Percentiles rank a stretch among this genome's conserved stretches.
Evolutionary conservation across 2,888 invertebrate genomes (phyloP).

Genomic region (Laspeyria flexula): DNA sequence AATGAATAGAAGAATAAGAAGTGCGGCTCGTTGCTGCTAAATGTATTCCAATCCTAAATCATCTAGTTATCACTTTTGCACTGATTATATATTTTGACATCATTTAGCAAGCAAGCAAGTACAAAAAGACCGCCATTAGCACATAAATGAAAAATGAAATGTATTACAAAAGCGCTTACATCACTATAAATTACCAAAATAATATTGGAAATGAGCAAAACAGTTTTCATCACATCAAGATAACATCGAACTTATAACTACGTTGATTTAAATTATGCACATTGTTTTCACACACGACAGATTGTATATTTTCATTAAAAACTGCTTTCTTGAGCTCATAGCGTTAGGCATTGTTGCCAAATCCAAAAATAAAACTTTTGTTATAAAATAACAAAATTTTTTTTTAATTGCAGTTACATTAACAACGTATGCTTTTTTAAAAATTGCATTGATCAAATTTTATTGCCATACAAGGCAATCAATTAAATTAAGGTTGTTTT

Average conservation of each 20-base stretch:
- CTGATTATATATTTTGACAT: not conserved
- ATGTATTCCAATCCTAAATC: too few relatives aligned
- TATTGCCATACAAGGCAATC: too few relatives aligned
- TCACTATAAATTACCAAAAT: conserved; percentile 24
- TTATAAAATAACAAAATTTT: too few relatives aligned
- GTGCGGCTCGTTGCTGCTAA: too few relatives aligned
- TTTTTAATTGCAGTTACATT: too few relatives aligned
- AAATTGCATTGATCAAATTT: too few relatives aligned
- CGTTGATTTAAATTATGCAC: not conserved
- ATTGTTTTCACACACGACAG: not conserved
- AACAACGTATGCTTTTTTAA: too few relatives aligned
- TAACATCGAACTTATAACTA: not conserved
- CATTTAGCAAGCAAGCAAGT: conserved; percentile 21
- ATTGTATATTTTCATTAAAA: not conserved
- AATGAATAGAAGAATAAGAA: too few relatives aligned
- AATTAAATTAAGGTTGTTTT: too few relatives aligned
- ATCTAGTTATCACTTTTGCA: not conserved
- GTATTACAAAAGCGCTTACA: conserved; percentile 18
- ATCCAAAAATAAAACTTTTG: too few relatives aligned
- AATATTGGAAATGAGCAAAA: conserved; percentile 26
- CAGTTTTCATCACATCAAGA: not conserved
- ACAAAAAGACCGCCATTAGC: too few relatives aligned
- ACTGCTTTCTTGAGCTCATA: not conserved
- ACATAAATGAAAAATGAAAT: conserved; percentile 1
- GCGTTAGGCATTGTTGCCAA: not conserved